Base-by-base conservation (phyloP, 2,113 vertebrate genomes). In the Leuciscus idus region DNA sequence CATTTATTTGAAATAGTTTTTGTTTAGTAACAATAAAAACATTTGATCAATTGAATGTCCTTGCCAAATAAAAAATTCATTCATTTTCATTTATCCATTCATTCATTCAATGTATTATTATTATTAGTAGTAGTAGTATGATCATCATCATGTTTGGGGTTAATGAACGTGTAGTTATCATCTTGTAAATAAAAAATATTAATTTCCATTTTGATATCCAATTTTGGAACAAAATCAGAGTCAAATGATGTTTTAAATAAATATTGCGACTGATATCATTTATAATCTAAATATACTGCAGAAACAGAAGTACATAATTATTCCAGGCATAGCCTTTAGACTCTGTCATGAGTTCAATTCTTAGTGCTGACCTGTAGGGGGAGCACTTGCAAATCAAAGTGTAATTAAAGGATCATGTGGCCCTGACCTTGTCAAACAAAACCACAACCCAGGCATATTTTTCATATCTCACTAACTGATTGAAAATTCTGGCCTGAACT, bases 291-390 rank as follows among this genome's bases (percentile, higher is more conserved):
- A 57, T 23, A 57, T 57, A 23, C 55, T 57, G 19, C 55, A 57
- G 26, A 77, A 55, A 55, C 21, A 77, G 4, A 5, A 43, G 21
- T n/a, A n/a, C 11, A 21, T 72, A 11, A 72, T 19, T 39, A 39
- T 39, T 68, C 64, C 64, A 66, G 28, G 17, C 6, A 30, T 30
- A 68, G 64, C 30, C 28, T 39, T n/a, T 39, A 73, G 70, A n/a
- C 21, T 23, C 17, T 43, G 55, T 59, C 39, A n/a, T 23, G 13
- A 75, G 82, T 94, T 94, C 11, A 94, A 89, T 95, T 93, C 88
- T 86, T 75, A 84, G 70, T 75, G 75, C 83, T 89, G 85, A 86
- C 94, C 95, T 94, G 92, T 91, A 96, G 95, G 93, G 93, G 95
- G 94, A 93, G 93, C 83, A 85, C 87, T 92, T 91, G 74, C 52